phyloP scores from a whole-genome alignment of 2,113 vertebrate species.

The Polypterus bichir region DNA sequence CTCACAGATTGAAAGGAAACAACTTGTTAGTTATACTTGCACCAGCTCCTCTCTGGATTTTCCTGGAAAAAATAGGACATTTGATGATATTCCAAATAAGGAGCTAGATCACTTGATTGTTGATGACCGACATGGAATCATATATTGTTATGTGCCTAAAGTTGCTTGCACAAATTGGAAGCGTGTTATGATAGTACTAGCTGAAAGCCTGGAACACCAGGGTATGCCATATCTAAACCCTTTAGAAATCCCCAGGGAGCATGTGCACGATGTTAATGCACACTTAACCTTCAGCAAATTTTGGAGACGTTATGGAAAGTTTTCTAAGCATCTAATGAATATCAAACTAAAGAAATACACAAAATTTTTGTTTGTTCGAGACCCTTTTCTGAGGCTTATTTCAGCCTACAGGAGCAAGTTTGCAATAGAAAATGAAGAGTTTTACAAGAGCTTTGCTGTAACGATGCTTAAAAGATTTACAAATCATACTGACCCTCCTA shows the following conservation, averaged over 20 bases:
- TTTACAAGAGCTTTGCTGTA: slow-evolving; percentile 74
- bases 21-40: slow-evolving; percentile 59
- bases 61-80: slow-evolving; percentile 77
- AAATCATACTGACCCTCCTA: slow-evolving; percentile 66
- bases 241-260: slow-evolving; percentile 64
- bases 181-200: slow-evolving; percentile 89
- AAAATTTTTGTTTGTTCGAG: slow-evolving; percentile 90
- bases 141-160: slow-evolving; percentile 97
- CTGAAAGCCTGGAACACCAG: slow-evolving; percentile 70
- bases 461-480: slow-evolving; percentile 73
- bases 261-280: slow-evolving; percentile 79
- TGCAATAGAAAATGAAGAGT: slow-evolving; percentile 76
- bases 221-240: slow-evolving; percentile 76
- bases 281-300: slow-evolving; percentile 95
- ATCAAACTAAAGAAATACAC: slow-evolving; percentile 91
- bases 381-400: slow-evolving; percentile 91
- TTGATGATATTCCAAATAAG: slow-evolving; percentile 91
- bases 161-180: slow-evolving; percentile 98
- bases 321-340: slow-evolving; percentile 91
- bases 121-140: slow-evolving; percentile 84
- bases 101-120: slow-evolving; percentile 93
- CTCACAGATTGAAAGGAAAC: slow-evolving; percentile 62
- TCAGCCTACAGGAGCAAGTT: slow-evolving; percentile 95
- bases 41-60: slow-evolving; percentile 68
- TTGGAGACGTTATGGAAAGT: slow-evolving; percentile 87